Percentiles rank a stretch among this genome's conserved stretches.
These are phyloP conservation scores for Elaphurus davidianus DNA, from an alignment of 2,113 vertebrate genomes.

Conservation along the genomic window DNA sequence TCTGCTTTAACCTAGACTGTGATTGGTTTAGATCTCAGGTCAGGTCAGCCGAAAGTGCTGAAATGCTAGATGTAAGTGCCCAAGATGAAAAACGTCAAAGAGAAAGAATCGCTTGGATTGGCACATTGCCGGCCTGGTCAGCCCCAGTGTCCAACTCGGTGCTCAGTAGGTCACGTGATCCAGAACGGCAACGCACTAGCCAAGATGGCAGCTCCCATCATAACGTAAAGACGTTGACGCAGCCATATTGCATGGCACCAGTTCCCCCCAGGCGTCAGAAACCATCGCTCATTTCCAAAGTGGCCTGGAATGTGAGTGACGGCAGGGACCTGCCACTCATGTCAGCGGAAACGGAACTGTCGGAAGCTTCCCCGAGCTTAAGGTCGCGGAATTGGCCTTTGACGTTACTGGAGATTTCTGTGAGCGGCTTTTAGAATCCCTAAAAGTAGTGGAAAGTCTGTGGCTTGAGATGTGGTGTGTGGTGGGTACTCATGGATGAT, in stretches of 20 bases:
- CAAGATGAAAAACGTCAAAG: neutral
- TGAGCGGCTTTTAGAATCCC: fast-evolving
- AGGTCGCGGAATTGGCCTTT: fast-evolving
- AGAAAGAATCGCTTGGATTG: neutral
- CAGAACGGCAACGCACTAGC: neutral
- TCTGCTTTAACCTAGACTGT: neutral
- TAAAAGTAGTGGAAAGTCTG: neutral
- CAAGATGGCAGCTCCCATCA: neutral
- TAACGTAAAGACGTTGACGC: fast-evolving
- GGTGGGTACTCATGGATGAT: neutral
- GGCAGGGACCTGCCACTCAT: fast-evolving
- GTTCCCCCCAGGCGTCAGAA: fast-evolving
- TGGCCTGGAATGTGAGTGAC: no score
- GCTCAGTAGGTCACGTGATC: neutral
- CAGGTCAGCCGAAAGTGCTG: neutral
- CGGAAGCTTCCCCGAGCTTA: neutral
- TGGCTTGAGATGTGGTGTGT: neutral
- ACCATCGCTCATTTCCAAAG: neutral
- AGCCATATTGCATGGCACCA: neutral
- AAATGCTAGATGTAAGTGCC: neutral
- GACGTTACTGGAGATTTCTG: neutral
- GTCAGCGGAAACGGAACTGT: neutral
- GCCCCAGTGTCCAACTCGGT: neutral
- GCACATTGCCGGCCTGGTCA: no score
- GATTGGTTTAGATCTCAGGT: neutral